Conservation (phyloP, 2,888 invertebrate genomes). For the Rhagium mordax region DNA sequence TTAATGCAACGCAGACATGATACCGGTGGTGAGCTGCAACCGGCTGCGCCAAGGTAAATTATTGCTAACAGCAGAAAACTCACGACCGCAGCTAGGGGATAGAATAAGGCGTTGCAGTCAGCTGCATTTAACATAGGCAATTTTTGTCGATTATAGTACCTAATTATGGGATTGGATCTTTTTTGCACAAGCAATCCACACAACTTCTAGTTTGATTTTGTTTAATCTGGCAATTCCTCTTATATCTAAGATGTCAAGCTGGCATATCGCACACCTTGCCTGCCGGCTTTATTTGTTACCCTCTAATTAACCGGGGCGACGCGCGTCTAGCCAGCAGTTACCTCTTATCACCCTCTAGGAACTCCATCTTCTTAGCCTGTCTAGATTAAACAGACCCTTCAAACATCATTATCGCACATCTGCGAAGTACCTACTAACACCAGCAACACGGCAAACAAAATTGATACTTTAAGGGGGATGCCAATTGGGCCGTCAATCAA, state of each 20-base stretch:
- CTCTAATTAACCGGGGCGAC: background rate
- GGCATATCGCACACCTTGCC: background rate
- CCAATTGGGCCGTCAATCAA: constrained; percentile 43
- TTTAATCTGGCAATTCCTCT: too few relatives aligned
- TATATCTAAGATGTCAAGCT: background rate
- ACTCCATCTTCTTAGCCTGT: constrained; percentile 6
- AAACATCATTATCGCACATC: constrained; percentile 10
- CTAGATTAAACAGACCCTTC: background rate
- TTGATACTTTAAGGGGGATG: constrained; percentile 19
- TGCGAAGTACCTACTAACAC: constrained; percentile 1
- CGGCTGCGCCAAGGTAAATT: too few relatives aligned
- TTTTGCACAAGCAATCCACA: too few relatives aligned
- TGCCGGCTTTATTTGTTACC: background rate
- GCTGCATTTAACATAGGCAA: too few relatives aligned
- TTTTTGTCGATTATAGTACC: too few relatives aligned
- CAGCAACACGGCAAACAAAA: constrained; percentile 15
- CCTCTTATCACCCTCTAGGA: background rate
- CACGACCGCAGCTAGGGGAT: too few relatives aligned
- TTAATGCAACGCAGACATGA: too few relatives aligned
- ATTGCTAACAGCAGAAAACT: too few relatives aligned
- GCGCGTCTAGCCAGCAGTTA: background rate
- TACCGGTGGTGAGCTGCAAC: too few relatives aligned
- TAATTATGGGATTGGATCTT: too few relatives aligned
- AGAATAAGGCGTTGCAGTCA: too few relatives aligned
- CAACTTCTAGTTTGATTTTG: too few relatives aligned